Evolutionary conservation across 2,113 vertebrate genomes (phyloP).

Genomic region (Marcusenius ussheri): DNA sequence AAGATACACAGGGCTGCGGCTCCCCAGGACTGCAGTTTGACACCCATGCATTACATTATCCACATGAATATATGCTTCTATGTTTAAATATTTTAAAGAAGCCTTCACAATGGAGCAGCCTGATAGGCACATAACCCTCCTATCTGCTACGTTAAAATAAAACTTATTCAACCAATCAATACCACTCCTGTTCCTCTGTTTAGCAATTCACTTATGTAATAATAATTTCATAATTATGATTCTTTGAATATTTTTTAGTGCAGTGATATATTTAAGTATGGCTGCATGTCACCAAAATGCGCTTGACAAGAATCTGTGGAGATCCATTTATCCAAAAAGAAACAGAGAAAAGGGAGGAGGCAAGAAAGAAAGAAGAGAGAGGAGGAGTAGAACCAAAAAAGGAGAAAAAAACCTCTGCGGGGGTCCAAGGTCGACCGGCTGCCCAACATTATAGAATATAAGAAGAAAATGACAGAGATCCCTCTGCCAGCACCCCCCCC

Average conservation of each 20-base stretch:
- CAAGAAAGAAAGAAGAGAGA: neutral
- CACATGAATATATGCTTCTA: neutral
- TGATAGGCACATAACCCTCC: neutral
- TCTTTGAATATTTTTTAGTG: neutral
- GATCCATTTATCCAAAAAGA: neutral
- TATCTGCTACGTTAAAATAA: neutral
- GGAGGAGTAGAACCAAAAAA: neutral
- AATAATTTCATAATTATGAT: neutral
- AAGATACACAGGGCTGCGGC: too few relatives aligned
- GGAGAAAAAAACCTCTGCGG: neutral
- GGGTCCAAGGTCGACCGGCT: neutral
- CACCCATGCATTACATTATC: neutral
- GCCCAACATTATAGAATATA: neutral
- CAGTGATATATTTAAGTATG: neutral
- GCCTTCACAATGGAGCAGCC: neutral
- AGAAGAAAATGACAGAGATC: neutral
- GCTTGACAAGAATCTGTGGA: neutral
- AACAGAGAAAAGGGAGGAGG: neutral
- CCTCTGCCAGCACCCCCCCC: neutral
- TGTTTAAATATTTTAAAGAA: neutral
- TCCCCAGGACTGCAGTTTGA: too few relatives aligned
- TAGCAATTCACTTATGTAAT: neutral
- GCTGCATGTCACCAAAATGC: neutral
- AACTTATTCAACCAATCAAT: neutral
- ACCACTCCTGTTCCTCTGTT: neutral